Conservation (phyloP, 2,113 vertebrate genomes). For the Corythaeola cristata region DNA sequence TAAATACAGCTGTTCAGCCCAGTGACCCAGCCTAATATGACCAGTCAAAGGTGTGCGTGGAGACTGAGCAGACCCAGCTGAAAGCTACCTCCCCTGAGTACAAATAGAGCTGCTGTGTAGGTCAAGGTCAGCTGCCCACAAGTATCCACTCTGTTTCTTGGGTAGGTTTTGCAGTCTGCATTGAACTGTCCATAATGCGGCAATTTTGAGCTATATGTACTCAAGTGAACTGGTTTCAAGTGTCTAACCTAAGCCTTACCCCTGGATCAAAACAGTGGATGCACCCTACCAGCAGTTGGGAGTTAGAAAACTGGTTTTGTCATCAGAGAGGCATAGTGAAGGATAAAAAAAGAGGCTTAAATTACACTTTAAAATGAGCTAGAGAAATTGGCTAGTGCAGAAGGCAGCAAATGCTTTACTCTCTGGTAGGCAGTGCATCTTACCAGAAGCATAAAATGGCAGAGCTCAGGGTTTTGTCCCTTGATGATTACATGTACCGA, state of each 20-base stretch:
- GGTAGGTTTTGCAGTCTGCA: neutral
- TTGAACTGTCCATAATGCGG: neutral
- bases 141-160: neutral
- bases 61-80: neutral
- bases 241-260: neutral
- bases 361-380: conserved; percentile 38
- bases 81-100: neutral
- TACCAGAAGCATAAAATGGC: neutral
- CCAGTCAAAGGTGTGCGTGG: neutral
- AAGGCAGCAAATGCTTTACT: neutral
- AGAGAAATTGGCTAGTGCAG: neutral
- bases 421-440: neutral
- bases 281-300: neutral
- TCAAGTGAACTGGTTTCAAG: neutral
- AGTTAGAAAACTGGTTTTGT: neutral
- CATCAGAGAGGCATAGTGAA: neutral
- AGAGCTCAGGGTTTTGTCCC: neutral
- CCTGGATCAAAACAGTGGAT: neutral
- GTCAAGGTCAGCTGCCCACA: neutral
- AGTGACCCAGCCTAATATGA: neutral
- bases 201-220: neutral
- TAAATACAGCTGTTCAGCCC: neutral
- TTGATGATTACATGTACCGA: neutral
- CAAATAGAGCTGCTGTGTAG: neutral
- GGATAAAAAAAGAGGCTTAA: neutral